Evolutionary conservation across 2,888 invertebrate species (phyloP), one percentile per base, ranked within the genome.

Genomic region (Syritta pipiens): DNA sequence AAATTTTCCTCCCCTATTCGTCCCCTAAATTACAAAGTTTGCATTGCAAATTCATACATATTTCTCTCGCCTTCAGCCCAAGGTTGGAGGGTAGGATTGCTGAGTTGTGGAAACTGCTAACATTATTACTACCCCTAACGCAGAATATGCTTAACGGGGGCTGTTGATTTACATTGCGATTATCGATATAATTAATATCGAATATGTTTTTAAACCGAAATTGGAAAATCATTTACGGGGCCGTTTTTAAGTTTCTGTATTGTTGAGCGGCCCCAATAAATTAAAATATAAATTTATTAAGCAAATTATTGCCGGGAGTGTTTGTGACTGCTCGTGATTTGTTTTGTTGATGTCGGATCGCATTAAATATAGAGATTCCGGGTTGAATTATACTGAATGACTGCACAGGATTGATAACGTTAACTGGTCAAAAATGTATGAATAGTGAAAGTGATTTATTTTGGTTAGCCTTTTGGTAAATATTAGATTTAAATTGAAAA

Each of bases 171-270:
- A 37, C 69, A 63, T 63, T 76, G 51, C 51, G 49, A 63, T 69
- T 76, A 69, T 63, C 62, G 49, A 63, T 69, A 51, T 71, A 76
- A 76, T 76, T 76, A 76, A 76, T 76, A 71, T 63, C 30, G 48
- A 55, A 72, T 72, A 51, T 60, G 62, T 57, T 76, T 69, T 57
- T 17, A 28, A 5, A 26, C 17, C 14, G 10, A 46, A 53, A 60
- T 55, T 71, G 62, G 71, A 55, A 68, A 57, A 69, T 57, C 57
- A 71, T 63, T 44, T 69, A 22, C 26, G 48, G 24, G 30, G 28
- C 24, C 9, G 10, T 48, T 62, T 68, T 59, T 14, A 22, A 55
- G 24, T 40, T 60, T 12, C 32, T 20, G 9, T 6, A 24, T 22
- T 51, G 10, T 14, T 55, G 17, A 22, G 26, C 22, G 4, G 40